phyloP scores from a whole-genome alignment of 23 tunicate genomes.

The Halocynthia aurantium region DNA sequence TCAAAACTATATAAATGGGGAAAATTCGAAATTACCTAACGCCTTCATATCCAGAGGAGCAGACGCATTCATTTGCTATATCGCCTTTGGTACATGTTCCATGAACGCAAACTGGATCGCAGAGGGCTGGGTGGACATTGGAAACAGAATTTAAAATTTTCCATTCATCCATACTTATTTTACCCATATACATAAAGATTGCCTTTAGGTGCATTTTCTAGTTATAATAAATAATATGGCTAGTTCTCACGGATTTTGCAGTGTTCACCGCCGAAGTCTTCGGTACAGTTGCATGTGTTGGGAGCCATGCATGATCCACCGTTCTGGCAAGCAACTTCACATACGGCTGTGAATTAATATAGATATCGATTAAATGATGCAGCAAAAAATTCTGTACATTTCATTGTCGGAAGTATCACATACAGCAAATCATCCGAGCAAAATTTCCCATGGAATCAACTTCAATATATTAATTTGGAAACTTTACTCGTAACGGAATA shows the following conservation, averaged over 20 bases:
- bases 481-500: neutral
- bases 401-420: neutral
- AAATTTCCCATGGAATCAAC: neutral
- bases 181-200: no score
- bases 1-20: no score
- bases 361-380: neutral
- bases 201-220: neutral
- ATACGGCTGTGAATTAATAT: constrained; percentile 16
- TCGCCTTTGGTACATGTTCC: constrained; percentile 8
- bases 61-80: constrained; percentile 5
- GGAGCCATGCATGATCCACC: constrained; percentile 43
- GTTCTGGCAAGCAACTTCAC: constrained; percentile 29
- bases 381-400: neutral
- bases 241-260: constrained; percentile 24
- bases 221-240: neutral
- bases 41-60: constrained; percentile 17
- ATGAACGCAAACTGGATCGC: constrained; percentile 13
- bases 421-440: neutral
- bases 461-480: neutral
- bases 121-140: constrained; percentile 1
- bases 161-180: no score
- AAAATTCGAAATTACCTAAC: neutral
- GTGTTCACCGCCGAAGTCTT: constrained; percentile 19
- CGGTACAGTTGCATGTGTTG: constrained; percentile 26
- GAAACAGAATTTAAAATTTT: no score